Evolutionary conservation across 2,888 invertebrate genomes (phyloP).

Genomic region (Pseudococcus jackbeardsleyi): DNA sequence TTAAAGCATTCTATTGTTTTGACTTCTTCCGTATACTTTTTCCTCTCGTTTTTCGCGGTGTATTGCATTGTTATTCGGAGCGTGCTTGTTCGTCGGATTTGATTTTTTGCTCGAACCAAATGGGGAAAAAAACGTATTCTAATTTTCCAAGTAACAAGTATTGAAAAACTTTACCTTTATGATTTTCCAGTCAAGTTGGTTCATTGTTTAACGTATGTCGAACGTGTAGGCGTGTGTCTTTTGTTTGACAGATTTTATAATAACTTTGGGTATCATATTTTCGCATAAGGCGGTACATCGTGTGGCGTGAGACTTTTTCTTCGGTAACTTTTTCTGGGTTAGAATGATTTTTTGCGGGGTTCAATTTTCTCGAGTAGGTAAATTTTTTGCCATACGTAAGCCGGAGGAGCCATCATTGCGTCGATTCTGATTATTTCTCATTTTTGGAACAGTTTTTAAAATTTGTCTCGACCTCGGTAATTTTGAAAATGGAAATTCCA

Average conservation of each 20-base stretch:
- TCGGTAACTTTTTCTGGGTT: too few relatives aligned
- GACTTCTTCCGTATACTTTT: not conserved
- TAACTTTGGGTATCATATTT: not conserved
- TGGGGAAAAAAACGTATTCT: not conserved
- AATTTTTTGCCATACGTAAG: too few relatives aligned
- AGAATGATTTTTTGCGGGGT: too few relatives aligned
- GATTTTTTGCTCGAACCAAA: conserved; percentile 2
- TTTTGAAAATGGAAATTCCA: too few relatives aligned
- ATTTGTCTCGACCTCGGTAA: too few relatives aligned
- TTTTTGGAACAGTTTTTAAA: too few relatives aligned
- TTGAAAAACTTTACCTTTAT: conserved; percentile 24
- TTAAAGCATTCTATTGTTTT: conserved; percentile 39
- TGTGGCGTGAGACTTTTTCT: too few relatives aligned
- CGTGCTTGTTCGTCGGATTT: not conserved
- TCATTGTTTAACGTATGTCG: not conserved
- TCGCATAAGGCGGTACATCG: too few relatives aligned
- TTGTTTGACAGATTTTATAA: conserved; percentile 33
- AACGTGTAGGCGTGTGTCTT: conserved; percentile 8
- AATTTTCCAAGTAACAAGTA: conserved; percentile 10
- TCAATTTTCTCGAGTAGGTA: too few relatives aligned
- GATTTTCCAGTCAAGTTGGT: not conserved
- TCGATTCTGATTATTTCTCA: too few relatives aligned
- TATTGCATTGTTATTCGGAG: conserved; percentile 7
- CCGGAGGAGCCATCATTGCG: too few relatives aligned
- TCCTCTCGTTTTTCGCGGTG: not conserved